Conservation (phyloP, 2,113 vertebrate species). For the Otocyon megalotis region DNA sequence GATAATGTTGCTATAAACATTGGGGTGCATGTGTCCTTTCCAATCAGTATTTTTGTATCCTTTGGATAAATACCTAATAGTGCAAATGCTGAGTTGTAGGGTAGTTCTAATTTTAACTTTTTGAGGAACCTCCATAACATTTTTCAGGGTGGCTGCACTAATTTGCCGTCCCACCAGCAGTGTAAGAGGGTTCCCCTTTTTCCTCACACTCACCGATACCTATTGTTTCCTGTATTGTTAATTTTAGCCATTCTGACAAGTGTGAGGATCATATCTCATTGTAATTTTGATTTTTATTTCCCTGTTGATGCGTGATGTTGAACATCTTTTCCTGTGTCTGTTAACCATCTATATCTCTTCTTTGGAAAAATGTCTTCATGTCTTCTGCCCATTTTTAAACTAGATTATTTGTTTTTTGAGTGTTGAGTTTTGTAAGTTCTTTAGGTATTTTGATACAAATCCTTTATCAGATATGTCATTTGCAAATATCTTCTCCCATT, state of each 20-base stretch:
- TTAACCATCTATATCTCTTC: not conserved
- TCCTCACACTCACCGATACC: not conserved
- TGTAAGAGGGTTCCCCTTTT: not conserved
- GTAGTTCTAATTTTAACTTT: not conserved
- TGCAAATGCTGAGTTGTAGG: not conserved
- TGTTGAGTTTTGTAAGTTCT: not conserved
- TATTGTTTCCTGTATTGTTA: not conserved
- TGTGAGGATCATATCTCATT: not conserved
- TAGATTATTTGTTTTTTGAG: not conserved
- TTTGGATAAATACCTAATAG: not conserved
- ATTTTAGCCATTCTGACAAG: not conserved
- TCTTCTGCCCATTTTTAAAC: not conserved
- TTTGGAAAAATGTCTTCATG: not conserved
- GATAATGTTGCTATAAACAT: not conserved
- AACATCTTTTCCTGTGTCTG: not conserved
- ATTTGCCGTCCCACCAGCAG: not conserved
- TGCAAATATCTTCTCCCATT: not conserved
- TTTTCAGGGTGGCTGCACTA: not conserved
- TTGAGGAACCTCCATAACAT: not conserved
- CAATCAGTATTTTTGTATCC: not conserved
- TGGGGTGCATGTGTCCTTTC: not conserved
- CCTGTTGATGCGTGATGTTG: not conserved
- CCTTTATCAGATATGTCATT: not conserved
- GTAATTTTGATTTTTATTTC: not conserved
- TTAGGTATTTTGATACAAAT: not conserved